Evolutionary conservation across 2,888 invertebrate species (phyloP), one percentile per base, ranked within the genome.

Genomic region (Metalampra italica): DNA sequence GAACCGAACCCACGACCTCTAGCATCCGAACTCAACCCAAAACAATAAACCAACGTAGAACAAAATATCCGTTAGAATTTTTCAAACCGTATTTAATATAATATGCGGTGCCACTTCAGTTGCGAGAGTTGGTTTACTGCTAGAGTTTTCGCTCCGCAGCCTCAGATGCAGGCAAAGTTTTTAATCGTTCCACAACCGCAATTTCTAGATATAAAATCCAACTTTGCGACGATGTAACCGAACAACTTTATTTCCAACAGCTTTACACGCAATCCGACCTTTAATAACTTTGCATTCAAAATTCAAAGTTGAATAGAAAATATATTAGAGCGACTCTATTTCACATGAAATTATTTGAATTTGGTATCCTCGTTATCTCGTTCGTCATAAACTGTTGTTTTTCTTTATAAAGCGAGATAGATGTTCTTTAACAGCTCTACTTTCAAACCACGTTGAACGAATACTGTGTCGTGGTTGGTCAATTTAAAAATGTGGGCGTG

Each of bases 401-500:
- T 45, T 44, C 29, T 34, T 9, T 42, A 12, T 1, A 29, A 49
- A 49, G 29, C 46, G 43, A 32, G 51, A 52, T 40, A 29, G 51
- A 34, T 8, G 29, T 36, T 11, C 12, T 29, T 7, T 9, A 42
- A 50, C 57, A 53, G 63, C 66, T 65, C 56, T 50, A 54, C 63
- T 59, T 63, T 59, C 50, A 61, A 72, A 65, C 62, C 67, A 58
- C 64, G 62, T 67, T 68, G 60, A 54, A 55, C 55, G 52, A 53
- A 53, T 47, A 57, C 47, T 13, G 56, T 43, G 53, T 53, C 56
- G 49, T 57, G 61, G 84, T 87, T 87, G 84, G 87, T 53, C 59
- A 64, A 56, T 53, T 53, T 45, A 38, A 45, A 51, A 57, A 60
- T 64, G 72, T 60, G 77, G 87, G 86, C 86, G 86, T 81, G 82